Conservation (phyloP, 2,888 invertebrate species). For the Euphydryas editha region DNA sequence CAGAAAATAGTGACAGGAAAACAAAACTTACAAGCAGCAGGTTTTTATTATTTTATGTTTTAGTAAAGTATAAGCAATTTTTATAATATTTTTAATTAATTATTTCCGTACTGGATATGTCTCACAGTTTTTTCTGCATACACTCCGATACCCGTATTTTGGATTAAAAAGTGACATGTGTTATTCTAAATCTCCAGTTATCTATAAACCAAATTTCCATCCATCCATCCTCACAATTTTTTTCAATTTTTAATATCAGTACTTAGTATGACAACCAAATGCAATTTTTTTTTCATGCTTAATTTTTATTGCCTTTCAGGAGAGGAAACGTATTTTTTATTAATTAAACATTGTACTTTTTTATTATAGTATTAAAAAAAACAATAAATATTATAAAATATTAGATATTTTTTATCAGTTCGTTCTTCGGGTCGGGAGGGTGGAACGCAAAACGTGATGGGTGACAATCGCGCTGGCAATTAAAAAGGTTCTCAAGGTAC, state of each 20-base stretch:
- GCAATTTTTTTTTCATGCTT: too few species aligned
- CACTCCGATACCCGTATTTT: too few species aligned
- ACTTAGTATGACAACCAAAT: too few species aligned
- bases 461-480: conserved; percentile 68
- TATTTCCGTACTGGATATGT: too few species aligned
- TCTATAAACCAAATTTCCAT: too few species aligned
- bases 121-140: too few species aligned
- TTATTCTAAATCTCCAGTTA: too few species aligned
- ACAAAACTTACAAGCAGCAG: conserved; percentile 54
- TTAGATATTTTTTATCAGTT: conserved; percentile 50
- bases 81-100: too few species aligned
- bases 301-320: neutral
- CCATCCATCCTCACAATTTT: neutral
- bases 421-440: conserved; percentile 68
- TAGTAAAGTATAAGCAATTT: too few species aligned
- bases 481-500: conserved; percentile 66
- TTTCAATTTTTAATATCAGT: too few species aligned
- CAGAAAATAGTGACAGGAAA: conserved; percentile 59
- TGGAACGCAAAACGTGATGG: conserved; percentile 67
- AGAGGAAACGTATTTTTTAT: neutral
- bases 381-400: neutral
- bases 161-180: too few species aligned
- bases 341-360: neutral
- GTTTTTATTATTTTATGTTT: conserved; percentile 42
- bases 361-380: neutral